Evolutionary conservation across 2,797 vertebrate species (phyloP).

Genomic region (Schizopygopsis malacanthus): DNA sequence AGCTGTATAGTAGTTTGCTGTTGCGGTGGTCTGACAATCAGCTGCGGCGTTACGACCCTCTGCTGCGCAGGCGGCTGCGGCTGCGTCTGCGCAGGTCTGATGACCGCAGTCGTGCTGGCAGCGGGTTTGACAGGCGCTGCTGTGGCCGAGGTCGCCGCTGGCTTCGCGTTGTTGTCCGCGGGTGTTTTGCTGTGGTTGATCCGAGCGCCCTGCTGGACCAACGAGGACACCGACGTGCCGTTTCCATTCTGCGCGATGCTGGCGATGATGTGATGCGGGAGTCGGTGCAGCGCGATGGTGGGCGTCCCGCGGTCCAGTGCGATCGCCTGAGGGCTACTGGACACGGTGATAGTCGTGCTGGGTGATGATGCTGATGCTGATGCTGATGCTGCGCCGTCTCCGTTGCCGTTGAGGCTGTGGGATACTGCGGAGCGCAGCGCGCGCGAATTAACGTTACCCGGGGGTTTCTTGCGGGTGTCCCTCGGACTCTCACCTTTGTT

Average conservation of each 20-base stretch:
- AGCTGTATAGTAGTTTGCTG: slow-evolving; percentile 89
- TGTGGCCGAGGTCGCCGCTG: slow-evolving; percentile 59
- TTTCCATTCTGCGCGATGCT: slow-evolving; percentile 83
- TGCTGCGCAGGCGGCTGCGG: slow-evolving; percentile 74
- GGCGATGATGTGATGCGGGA: slow-evolving; percentile 80
- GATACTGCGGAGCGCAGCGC: slow-evolving; percentile 68
- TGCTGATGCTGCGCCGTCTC: slow-evolving; percentile 63
- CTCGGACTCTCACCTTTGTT: slow-evolving; percentile 62
- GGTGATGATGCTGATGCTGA: no score
- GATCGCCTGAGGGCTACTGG: slow-evolving; percentile 71
- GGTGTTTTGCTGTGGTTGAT: slow-evolving; percentile 67
- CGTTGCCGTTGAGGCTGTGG: slow-evolving; percentile 80
- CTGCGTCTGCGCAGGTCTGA: slow-evolving; percentile 71
- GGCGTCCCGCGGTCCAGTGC: slow-evolving; percentile 78
- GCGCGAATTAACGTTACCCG: slow-evolving; percentile 62
- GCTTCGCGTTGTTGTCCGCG: slow-evolving; percentile 63
- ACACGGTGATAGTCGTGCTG: slow-evolving; percentile 72
- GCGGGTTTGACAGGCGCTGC: slow-evolving; percentile 66
- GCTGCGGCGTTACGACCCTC: slow-evolving; percentile 83
- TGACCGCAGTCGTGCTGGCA: slow-evolving; percentile 68
- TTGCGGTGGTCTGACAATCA: slow-evolving; percentile 86
- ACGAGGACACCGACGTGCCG: slow-evolving; percentile 75
- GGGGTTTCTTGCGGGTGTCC: slow-evolving; percentile 71
- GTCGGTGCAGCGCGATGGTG: slow-evolving; percentile 80
- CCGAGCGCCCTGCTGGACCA: slow-evolving; percentile 73